These are phyloP conservation scores for Urocyon cinereoargenteus DNA, from an alignment of 2,797 vertebrate species.

Conservation along the genomic window DNA sequence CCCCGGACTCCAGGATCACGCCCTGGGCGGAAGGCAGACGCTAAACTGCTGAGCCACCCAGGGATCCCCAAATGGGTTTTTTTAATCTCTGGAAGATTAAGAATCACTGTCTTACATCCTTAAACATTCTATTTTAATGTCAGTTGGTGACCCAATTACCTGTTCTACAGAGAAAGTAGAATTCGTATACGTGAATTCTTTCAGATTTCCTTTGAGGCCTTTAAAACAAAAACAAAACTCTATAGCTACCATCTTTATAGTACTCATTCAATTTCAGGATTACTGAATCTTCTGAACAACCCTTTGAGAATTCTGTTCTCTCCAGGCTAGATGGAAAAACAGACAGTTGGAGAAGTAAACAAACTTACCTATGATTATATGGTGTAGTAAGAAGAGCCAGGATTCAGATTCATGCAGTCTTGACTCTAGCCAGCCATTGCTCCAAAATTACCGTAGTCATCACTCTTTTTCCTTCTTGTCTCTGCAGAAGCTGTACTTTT, in stretches of 20 bases:
- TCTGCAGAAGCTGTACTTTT: constrained; percentile 52
- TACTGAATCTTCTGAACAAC: background rate
- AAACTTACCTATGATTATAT: constrained; percentile 21
- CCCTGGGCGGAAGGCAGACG: too few relatives aligned
- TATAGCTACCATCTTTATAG: background rate
- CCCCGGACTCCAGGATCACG: too few relatives aligned
- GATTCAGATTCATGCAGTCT: background rate
- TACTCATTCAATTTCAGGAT: constrained; percentile 11
- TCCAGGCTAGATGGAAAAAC: constrained; percentile 19
- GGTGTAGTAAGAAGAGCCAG: background rate
- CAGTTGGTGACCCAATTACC: constrained; percentile 2
- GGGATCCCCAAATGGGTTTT: too few relatives aligned
- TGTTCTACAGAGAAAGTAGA: constrained; percentile 48
- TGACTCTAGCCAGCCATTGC: background rate
- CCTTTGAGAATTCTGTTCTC: constrained; percentile 57
- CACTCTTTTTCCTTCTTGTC: background rate
- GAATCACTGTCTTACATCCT: background rate
- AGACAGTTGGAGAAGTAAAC: constrained; percentile 11
- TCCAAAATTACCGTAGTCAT: background rate
- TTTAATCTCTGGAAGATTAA: background rate
- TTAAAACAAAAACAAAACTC: constrained; percentile 33
- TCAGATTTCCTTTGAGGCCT: constrained; percentile 25
- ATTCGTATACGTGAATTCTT: constrained; percentile 27
- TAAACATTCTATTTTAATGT: constrained; percentile 53
- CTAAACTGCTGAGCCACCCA: too few relatives aligned